phyloP scores from a whole-genome alignment of 2,113 vertebrate species.

The Trogon surrucura region DNA sequence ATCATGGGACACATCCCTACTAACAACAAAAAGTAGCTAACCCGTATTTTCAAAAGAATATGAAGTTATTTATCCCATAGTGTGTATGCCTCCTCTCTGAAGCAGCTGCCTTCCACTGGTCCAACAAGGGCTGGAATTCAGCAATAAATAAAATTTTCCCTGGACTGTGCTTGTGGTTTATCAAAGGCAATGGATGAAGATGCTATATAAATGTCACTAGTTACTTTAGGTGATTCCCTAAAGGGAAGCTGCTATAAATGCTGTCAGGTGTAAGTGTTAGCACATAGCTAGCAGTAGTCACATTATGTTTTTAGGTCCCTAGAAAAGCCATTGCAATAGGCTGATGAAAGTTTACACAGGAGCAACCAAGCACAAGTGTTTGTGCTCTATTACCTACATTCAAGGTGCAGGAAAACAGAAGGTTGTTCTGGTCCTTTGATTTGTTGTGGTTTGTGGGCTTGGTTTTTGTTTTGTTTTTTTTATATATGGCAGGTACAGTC shows the following conservation, averaged over 20 bases:
- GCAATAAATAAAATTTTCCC: background rate
- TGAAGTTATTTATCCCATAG: background rate
- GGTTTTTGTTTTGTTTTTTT: background rate
- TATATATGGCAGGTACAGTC: background rate
- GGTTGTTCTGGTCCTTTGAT: background rate
- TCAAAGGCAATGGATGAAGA: background rate
- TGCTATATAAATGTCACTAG: background rate
- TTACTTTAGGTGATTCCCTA: background rate
- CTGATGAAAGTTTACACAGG: background rate
- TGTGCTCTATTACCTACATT: background rate
- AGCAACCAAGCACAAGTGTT: background rate
- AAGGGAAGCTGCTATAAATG: background rate
- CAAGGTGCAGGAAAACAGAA: background rate
- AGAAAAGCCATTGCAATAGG: background rate
- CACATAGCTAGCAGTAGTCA: background rate
- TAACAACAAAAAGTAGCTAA: background rate
- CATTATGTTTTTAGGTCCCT: background rate
- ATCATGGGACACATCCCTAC: background rate
- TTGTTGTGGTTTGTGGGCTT: background rate
- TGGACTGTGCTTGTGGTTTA: background rate
- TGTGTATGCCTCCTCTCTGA: background rate
- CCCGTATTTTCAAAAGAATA: background rate
- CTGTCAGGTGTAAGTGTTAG: background rate
- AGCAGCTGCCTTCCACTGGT: background rate
- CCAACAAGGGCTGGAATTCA: background rate